A percentile compares a stretch with the other conserved stretches of the same genome.
Evolutionary conservation across 1,140 invertebrate species (phyloP).

Genomic region (Cataglyphis hispanica): DNA sequence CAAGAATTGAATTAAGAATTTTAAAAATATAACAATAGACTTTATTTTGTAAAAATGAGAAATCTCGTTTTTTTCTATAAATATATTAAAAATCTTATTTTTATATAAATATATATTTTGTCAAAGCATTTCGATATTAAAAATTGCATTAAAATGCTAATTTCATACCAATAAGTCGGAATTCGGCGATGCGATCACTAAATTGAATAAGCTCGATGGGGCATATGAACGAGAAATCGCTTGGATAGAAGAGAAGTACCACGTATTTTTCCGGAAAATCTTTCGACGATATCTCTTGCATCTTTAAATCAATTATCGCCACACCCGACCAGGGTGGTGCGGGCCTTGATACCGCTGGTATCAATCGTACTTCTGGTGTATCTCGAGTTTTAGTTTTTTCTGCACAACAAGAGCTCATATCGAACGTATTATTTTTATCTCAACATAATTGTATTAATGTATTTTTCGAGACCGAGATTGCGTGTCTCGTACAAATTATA

Average conservation of each 20-base stretch:
- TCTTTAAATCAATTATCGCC: constrained; percentile 89
- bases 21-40: background rate
- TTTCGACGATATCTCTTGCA: constrained; percentile 88
- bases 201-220: constrained; percentile 97
- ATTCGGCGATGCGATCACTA: constrained; percentile 93
- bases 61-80: background rate
- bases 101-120: too few relatives aligned
- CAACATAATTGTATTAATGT: background rate
- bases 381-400: constrained; percentile 10
- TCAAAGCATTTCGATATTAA: background rate
- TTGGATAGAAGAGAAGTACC: constrained; percentile 91
- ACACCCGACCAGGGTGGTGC: constrained; percentile 73
- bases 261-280: constrained; percentile 91
- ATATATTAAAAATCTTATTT: too few relatives aligned
- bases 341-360: constrained; percentile 51
- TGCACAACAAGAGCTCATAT: constrained; percentile 27
- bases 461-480: background rate
- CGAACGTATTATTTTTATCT: constrained; percentile 17
- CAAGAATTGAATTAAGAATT: too few relatives aligned
- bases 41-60: background rate
- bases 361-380: background rate
- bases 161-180: constrained; percentile 90
- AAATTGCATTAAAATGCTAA: background rate
- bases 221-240: constrained; percentile 95
- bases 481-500: background rate